Conservation (phyloP, 92 coral and sea anemone species). For the Pocillopora grandis region DNA sequence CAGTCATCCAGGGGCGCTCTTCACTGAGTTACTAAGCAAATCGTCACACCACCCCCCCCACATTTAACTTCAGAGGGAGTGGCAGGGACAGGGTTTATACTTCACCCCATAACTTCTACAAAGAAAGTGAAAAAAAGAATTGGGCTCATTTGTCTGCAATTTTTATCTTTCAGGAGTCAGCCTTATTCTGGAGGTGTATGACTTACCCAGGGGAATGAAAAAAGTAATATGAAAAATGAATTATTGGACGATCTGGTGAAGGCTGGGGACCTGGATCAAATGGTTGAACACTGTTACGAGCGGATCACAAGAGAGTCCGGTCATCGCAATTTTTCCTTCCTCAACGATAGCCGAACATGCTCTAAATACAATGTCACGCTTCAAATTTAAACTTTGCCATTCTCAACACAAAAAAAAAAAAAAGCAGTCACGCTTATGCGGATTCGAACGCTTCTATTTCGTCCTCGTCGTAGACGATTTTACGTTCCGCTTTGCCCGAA, state of each 20-base stretch:
- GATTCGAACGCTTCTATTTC: slow-evolving; percentile 56
- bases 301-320: slow-evolving; percentile 18
- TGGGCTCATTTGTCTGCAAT: background rate
- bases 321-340: slow-evolving; percentile 73
- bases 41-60: no score
- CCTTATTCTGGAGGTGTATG: slow-evolving; percentile 73
- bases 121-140: no score
- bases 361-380: slow-evolving; percentile 57
- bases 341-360: slow-evolving; percentile 70
- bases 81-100: no score
- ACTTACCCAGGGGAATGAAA: slow-evolving; percentile 50
- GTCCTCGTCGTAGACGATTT: slow-evolving; percentile 70
- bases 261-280: slow-evolving; percentile 71
- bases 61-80: no score
- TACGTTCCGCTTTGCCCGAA: slow-evolving; percentile 58
- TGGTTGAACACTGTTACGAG: slow-evolving; percentile 39
- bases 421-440: slow-evolving; percentile 28
- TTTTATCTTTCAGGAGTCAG: slow-evolving; percentile 45
- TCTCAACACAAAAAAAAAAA: slow-evolving; percentile 30
- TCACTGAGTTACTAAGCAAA: no score
- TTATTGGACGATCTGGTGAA: slow-evolving; percentile 72
- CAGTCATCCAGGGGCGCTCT: no score
- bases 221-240: slow-evolving; percentile 56
- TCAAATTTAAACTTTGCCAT: slow-evolving; percentile 81
- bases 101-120: no score